These are phyloP conservation scores for Probaryconus sp. DNA, from an alignment of 1,140 invertebrate species.

Conservation along the genomic window DNA sequence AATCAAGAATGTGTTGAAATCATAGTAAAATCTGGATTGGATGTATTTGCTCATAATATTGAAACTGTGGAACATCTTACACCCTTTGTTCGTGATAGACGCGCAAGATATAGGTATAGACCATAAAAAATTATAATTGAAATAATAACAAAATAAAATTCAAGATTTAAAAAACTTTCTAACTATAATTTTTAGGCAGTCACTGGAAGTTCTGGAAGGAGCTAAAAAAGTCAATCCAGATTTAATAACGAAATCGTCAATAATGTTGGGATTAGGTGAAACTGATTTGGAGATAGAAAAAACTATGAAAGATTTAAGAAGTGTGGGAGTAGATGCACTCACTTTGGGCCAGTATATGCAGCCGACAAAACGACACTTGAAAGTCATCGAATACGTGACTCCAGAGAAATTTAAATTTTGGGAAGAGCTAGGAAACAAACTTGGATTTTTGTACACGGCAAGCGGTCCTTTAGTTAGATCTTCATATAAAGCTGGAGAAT, in stretches of 20 bases:
- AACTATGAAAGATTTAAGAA: slow-evolving; percentile 90
- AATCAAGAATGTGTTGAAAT: slow-evolving; percentile 85
- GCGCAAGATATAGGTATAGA: slow-evolving; percentile 83
- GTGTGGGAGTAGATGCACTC: slow-evolving; percentile 93
- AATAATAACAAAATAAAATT: slow-evolving; percentile 15
- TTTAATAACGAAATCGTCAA: slow-evolving; percentile 97
- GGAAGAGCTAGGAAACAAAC: slow-evolving; percentile 89
- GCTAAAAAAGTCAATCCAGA: slow-evolving; percentile 89
- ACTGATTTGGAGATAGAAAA: slow-evolving; percentile 92
- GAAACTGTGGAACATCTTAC: slow-evolving; percentile 95
- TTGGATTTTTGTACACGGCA: slow-evolving; percentile 98
- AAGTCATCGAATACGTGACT: slow-evolving; percentile 98
- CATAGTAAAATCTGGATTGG: slow-evolving; percentile 90
- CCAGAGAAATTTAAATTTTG: slow-evolving; percentile 96
- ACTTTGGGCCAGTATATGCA: slow-evolving; percentile 99
- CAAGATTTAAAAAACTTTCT: no score
- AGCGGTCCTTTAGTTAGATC: slow-evolving; percentile 98
- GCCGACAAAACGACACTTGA: slow-evolving; percentile 96
- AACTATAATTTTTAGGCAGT: slow-evolving; percentile 87
- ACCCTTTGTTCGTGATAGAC: slow-evolving; percentile 93
- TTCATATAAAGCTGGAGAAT: slow-evolving; percentile 98
- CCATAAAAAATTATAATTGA: slow-evolving; percentile 10
- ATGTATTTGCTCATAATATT: slow-evolving; percentile 98
- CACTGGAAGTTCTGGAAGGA: slow-evolving; percentile 87
- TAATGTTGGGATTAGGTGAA: slow-evolving; percentile 99